Percentiles rank a stretch among this genome's conserved stretches.
Evolutionary conservation across 2,797 vertebrate species (phyloP).

Genomic region (Alectoris magna): DNA sequence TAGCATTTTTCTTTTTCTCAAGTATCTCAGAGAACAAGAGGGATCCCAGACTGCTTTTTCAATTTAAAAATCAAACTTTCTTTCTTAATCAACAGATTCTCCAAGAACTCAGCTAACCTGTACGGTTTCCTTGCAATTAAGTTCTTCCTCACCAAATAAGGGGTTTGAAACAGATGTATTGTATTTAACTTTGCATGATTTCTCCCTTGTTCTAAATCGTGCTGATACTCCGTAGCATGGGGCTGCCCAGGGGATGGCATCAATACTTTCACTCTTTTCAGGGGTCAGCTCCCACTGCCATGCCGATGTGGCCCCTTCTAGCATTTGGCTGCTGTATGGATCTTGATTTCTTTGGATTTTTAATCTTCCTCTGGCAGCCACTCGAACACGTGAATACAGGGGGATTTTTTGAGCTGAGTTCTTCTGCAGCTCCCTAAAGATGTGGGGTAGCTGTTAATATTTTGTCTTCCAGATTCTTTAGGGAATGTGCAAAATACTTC

Average conservation of each 20-base stretch:
- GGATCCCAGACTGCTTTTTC: conserved; percentile 46
- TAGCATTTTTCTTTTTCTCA: conserved; percentile 52
- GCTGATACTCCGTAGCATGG: neutral
- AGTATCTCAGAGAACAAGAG: conserved; percentile 59
- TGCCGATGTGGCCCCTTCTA: neutral
- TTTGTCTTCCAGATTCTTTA: neutral
- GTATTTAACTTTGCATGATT: neutral
- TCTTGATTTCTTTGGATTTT: neutral
- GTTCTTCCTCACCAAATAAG: neutral
- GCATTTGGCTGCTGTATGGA: neutral
- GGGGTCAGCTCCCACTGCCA: neutral
- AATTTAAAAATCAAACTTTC: conserved; percentile 28
- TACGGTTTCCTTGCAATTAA: conserved; percentile 19
- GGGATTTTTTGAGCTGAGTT: neutral
- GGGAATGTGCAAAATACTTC: neutral
- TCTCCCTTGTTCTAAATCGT: neutral
- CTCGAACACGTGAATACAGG: neutral
- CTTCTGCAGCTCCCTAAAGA: neutral
- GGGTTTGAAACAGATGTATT: neutral
- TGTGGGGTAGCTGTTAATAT: neutral
- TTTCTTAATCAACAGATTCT: conserved; percentile 51
- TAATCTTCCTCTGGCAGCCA: neutral
- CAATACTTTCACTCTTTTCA: neutral
- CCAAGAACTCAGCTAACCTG: conserved; percentile 42
- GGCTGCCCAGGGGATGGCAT: neutral